Base-by-base conservation (phyloP, 2,113 vertebrate species). In the Ia io region DNA sequence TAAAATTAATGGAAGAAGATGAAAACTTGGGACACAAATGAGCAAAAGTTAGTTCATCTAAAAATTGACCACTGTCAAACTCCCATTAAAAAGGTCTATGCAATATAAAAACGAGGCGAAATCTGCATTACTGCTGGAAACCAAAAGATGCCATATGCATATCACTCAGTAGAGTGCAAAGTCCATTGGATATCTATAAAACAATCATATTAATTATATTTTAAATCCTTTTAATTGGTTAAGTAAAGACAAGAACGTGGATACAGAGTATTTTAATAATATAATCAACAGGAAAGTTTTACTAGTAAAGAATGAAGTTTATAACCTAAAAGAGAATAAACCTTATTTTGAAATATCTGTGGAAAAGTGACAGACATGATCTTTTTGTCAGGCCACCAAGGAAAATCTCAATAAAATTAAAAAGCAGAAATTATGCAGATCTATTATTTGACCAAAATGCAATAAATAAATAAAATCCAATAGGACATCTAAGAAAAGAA, bases 231-330 rank as follows among this genome's bases (percentile, higher is more conserved):
- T 90, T 85, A 4, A 11, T 56, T 70, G 37, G 37, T 3, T 84
- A 44, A 93, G 17, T 84, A 84, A 94, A 92, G 53, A 73, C 8
- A 83, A 91, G 67, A 84, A 47, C 37, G 56, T 28, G 1, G 9
- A 71, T 40, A 51, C 16, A 47, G 40, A 51, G 11, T 78, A 40
- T 51, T 96, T 94, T 85, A 88, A 80, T 65, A 44, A 77, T 18
- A 53, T 13, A 80, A 74, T 73, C 11, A 42, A 53, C 9, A 88
- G 51, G 32, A 79, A 73, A 80, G 9, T 79, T 93, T 84, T 65
- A 80, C 40, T 80, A 97, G 79, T 35, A 40, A 85, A 92, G 28
- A 92, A 77, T 85, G 42, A 88, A 78, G 20, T 82, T 84, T 49
- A 49, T 71, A 87, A 14, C 20, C 17, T 23, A 35, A 82, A 73